These are phyloP conservation scores for Eupristina koningsbergeri DNA, from an alignment of 1,140 invertebrate species.

Conservation along the genomic window DNA sequence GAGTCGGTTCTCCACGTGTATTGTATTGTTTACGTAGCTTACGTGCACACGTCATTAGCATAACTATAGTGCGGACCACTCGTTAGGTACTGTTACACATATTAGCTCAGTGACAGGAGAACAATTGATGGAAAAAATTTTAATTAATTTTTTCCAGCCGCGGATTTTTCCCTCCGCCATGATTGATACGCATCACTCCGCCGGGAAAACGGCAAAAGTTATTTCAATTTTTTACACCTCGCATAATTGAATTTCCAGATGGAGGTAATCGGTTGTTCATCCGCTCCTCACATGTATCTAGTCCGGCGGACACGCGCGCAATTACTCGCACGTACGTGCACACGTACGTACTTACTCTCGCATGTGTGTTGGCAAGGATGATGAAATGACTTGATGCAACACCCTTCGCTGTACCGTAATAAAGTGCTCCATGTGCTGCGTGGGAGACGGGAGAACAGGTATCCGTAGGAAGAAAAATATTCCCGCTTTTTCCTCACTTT, in stretches of 20 bases:
- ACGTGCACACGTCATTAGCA: background rate
- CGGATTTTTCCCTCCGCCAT: conserved; percentile 6
- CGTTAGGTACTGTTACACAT: conserved; percentile 1
- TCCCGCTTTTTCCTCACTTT: conserved; percentile 26
- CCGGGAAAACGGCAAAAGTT: conserved; percentile 21
- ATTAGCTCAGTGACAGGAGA: conserved; percentile 3
- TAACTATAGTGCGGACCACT: background rate
- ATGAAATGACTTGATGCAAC: conserved; percentile 60
- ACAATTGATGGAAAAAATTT: conserved; percentile 29
- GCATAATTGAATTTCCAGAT: conserved; percentile 48
- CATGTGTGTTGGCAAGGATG: no score
- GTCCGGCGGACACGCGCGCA: background rate
- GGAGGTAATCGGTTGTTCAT: conserved; percentile 55
- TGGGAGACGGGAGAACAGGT: conserved; percentile 48
- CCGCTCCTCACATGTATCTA: background rate
- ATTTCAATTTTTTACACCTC: conserved; percentile 26
- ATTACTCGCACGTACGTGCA: background rate
- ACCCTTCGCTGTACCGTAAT: conserved; percentile 50
- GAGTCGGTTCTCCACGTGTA: background rate
- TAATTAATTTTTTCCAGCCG: conserved; percentile 23
- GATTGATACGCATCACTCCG: conserved; percentile 9
- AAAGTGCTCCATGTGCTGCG: conserved; percentile 55
- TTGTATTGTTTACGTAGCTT: conserved; percentile 4
- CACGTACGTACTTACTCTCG: conserved; percentile 7
- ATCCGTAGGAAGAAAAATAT: conserved; percentile 52